Conservation (phyloP, 2,113 vertebrate genomes). For the Chinchilla lanigera region DNA sequence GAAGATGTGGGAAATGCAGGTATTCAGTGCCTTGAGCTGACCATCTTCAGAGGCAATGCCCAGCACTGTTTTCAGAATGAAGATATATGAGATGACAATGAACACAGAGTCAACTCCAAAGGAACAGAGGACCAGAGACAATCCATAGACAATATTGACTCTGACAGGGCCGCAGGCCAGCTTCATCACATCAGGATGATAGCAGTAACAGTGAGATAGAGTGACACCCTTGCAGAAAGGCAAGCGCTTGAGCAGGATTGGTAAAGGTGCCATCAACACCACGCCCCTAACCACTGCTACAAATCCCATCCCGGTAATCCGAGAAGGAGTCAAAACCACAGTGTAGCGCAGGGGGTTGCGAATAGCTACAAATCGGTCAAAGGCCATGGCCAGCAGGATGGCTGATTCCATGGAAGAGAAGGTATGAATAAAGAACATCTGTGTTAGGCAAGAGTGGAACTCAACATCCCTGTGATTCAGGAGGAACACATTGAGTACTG, state of each 20-base stretch:
- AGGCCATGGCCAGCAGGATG: conserved; percentile 77
- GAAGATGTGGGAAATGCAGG: conserved; percentile 77
- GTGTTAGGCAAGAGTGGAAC: conserved; percentile 69
- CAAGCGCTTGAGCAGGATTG: conserved; percentile 68
- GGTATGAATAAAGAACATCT: conserved; percentile 79
- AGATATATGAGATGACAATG: conserved; percentile 69
- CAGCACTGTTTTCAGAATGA: conserved; percentile 77
- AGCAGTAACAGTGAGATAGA: conserved; percentile 78
- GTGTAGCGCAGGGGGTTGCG: conserved; percentile 56
- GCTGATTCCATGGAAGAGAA: conserved; percentile 76
- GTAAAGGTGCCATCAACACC: conserved; percentile 70
- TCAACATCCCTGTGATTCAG: conserved; percentile 55
- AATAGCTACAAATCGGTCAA: conserved; percentile 79
- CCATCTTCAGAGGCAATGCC: conserved; percentile 59
- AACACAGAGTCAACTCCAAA: conserved; percentile 72
- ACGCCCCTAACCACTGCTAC: conserved; percentile 21
- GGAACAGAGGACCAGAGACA: conserved; percentile 67
- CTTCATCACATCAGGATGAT: conserved; percentile 78
- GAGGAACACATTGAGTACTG: conserved; percentile 71
- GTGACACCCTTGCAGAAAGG: conserved; percentile 69
- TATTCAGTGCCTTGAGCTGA: conserved; percentile 71
- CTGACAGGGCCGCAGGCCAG: conserved; percentile 69
- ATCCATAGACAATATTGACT: conserved; percentile 69
- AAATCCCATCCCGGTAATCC: conserved; percentile 49
- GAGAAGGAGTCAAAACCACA: conserved; percentile 48